Percentiles rank a stretch among this genome's conserved stretches.
phyloP scores from a whole-genome alignment of 2,113 vertebrate species.

The Zosterops lateralis region DNA sequence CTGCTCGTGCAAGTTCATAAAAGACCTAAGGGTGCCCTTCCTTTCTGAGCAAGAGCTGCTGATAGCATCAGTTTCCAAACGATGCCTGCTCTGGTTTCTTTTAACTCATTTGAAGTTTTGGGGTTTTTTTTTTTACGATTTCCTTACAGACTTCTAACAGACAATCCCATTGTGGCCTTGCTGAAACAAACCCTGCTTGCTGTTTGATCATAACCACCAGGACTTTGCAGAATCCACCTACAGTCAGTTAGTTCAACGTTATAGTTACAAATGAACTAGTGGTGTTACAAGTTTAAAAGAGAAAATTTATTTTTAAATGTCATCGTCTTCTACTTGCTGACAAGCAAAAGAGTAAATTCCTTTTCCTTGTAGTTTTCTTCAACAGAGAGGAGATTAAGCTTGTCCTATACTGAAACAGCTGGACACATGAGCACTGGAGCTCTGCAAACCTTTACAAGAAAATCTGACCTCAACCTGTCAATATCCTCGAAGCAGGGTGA shows the following conservation, averaged over 20 bases:
- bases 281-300: not conserved
- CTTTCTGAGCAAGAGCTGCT: not conserved
- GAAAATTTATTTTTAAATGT: not conserved
- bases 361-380: not conserved
- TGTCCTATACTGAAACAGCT: accelerated
- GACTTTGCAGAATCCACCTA: not conserved
- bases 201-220: not conserved
- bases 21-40: not conserved
- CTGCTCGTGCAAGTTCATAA: not conserved
- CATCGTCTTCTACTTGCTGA: not conserved
- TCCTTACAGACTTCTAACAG: not conserved
- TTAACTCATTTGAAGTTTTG: not conserved
- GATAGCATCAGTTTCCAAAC: not conserved
- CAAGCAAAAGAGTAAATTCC: not conserved
- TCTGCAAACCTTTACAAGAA: not conserved
- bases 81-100: not conserved
- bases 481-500: not conserved
- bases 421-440: accelerated
- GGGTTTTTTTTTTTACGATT: not conserved
- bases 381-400: not conserved
- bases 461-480: accelerated
- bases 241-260: not conserved
- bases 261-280: not conserved
- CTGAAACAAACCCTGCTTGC: not conserved
- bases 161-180: not conserved